Conservation (phyloP, 2,113 vertebrate species). For the Rostratula benghalensis region DNA sequence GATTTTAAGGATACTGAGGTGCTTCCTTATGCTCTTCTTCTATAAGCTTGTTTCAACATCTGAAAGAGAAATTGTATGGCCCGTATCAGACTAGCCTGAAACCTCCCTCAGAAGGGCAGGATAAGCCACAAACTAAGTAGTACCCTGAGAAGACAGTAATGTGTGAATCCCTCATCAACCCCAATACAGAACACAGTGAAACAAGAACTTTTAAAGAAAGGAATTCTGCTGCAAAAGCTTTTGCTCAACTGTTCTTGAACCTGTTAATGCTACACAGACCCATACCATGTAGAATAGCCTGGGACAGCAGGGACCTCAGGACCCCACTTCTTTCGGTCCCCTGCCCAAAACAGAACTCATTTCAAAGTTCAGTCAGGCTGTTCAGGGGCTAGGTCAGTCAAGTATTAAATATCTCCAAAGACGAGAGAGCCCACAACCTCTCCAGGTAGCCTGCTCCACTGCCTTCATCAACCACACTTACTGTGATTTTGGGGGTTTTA, state of each 20-base stretch:
- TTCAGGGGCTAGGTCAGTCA: not conserved
- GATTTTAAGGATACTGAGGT: not conserved
- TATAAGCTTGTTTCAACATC: not conserved
- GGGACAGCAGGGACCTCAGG: not conserved
- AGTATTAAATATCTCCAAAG: not conserved
- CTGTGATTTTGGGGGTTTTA: not conserved
- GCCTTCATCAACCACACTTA: not conserved
- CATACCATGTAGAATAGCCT: fast-evolving
- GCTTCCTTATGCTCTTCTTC: not conserved
- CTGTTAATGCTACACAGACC: not conserved
- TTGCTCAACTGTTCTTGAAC: not conserved
- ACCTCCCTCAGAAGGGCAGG: not conserved
- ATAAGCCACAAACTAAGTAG: not conserved
- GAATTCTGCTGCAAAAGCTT: not conserved
- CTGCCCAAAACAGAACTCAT: fast-evolving
- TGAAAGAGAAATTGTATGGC: not conserved
- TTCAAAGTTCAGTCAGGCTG: not conserved
- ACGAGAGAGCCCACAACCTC: not conserved
- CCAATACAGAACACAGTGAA: not conserved
- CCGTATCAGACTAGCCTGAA: not conserved
- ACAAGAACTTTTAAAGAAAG: not conserved
- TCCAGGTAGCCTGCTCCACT: not conserved
- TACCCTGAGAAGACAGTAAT: not conserved
- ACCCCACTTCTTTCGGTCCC: fast-evolving
- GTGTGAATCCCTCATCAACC: not conserved